These are phyloP conservation scores for Sternotherus odoratus DNA, from an alignment of 2,797 vertebrate species.

Conservation along the genomic window DNA sequence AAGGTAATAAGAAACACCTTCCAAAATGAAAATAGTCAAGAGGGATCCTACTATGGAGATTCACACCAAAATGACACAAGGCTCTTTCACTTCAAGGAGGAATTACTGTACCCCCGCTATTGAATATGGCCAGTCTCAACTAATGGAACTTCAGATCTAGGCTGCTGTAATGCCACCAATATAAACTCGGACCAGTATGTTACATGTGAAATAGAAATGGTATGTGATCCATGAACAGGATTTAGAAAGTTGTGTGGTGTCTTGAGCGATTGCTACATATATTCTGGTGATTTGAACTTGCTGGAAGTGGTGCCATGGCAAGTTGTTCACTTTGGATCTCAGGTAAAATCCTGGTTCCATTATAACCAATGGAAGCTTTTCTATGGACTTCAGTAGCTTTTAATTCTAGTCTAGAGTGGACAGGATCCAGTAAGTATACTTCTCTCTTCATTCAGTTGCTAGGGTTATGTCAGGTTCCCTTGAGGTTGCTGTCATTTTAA, in stretches of 20 bases:
- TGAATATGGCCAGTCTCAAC: neutral
- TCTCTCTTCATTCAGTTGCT: neutral
- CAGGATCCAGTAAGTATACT: neutral
- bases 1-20: neutral
- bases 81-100: neutral
- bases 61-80: neutral
- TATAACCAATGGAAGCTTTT: neutral
- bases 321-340: neutral
- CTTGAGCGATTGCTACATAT: neutral
- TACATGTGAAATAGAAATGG: neutral
- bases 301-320: neutral
- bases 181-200: neutral
- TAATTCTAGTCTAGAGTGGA: neutral
- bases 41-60: neutral
- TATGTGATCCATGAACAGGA: rapidly evolving
- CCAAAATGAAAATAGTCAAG: neutral
- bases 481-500: neutral
- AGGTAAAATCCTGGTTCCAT: neutral
- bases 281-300: neutral
- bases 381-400: neutral
- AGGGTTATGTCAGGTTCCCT: neutral
- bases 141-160: neutral
- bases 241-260: neutral
- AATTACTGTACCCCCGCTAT: neutral
- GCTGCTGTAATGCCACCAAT: neutral